Base-by-base conservation (phyloP, 2,113 vertebrate species). In the Pteropus alecto region DNA sequence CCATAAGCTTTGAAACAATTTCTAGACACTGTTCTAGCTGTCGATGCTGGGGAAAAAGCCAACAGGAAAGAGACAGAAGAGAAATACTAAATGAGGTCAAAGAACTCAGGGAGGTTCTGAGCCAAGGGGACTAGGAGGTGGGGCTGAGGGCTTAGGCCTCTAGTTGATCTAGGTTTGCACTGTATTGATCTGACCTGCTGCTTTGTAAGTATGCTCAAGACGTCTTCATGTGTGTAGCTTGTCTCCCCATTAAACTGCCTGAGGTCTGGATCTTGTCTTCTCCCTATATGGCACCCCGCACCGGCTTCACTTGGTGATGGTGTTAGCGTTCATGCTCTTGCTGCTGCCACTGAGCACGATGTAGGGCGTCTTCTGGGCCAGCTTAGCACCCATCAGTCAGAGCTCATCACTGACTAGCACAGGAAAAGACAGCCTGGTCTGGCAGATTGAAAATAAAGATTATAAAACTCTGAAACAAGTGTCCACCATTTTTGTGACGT, bases 361-460 rank as follows among this genome's bases (percentile, higher is more conserved):
- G 38, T 38, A 38, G 38, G 38, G 38, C 38, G 38, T 38, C 38
- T 38, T 38, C 38, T 38, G 38, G 38, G 38, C 38, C 56, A 60
- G 90, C 51, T 35, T 41, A 58, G 41, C 16, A 16, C 11, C 35
- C 6, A 16, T 46, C 87, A 41, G 58, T 28, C 41, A 26, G 84
- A 81, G 18, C 10, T 33, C 41, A 26, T 43, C 30, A 46, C 38
- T 67, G 38, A 26, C 18, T 15, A 71, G 33, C 48, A 24, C 30
- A 51, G 41, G 79, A 46, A 26, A 77, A 77, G 68, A n/a, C 79
- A 46, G 21, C n/a, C 51, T 79, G 38, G 33, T 35, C 30, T 51
- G 60, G 56, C 26, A 94, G 84, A 81, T 33, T 58, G 71, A 56
- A 95, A 97, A 97, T 91, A 95, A 97, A 97, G 46, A 65, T 38